Base-by-base conservation (phyloP, 2,888 invertebrate species). In the Electrophaes corylata region DNA sequence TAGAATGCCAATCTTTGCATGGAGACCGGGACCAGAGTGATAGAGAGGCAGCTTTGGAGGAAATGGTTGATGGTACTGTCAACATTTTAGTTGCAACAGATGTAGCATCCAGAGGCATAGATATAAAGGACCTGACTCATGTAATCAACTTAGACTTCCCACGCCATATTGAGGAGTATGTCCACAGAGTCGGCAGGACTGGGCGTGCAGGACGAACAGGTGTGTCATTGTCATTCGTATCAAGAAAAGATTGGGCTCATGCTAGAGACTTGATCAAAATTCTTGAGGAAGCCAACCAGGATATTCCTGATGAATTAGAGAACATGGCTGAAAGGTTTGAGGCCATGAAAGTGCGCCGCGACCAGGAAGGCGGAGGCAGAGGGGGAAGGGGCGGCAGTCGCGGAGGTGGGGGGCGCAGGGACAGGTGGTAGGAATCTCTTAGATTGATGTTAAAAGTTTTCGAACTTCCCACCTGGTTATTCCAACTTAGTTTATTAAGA, bases 131-230 rank as follows among this genome's bases (percentile, higher is more conserved):
- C 76, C 93, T 97, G 8, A 96, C 97, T 87, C 96, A 98, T 83
- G 98, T 99, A 1, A 89, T 98, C 20, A 99, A 99, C 83, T 96
- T 95, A 72, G 98, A 99, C 84, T 98, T 98, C 75, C 98, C 98
- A 0, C 93, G 95, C 12, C 97, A 98, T 73, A 97, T 98, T 72
- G 98, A 98, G 81, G 98, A 99, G 75, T 99, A 98, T 86, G 98
- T 98, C 0, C 98, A 99, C 79, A 93, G 98, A 60, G 97, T 99
- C n/a, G 98, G 98, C 0, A 93, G 99, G 60, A 99, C 98, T 0
- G 99, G 98, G 0, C 93, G 98, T 57, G 98, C 99, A 12, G 98
- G 98, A 12, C 94, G 94, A 59, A 94, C 93, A 0, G 98, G 99
- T 0, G 94, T 94, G 50, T 95, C 98, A 0, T 93, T 98, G 31